Evolutionary conservation across 2,888 invertebrate species (phyloP).

Genomic region (Phragmatobia fuliginosa): DNA sequence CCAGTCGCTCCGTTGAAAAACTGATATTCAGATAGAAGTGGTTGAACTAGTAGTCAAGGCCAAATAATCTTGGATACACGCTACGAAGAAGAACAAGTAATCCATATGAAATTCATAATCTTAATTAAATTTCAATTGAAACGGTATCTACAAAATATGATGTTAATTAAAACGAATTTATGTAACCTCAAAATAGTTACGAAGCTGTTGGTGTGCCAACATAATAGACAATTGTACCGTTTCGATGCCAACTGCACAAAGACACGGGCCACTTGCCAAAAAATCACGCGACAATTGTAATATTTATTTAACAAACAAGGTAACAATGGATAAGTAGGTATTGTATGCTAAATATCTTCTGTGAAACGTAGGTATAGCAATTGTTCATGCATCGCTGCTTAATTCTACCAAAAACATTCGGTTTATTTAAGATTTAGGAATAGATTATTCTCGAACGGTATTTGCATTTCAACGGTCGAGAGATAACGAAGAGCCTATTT

Average conservation of each 20-base stretch:
- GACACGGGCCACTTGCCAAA: conserved; percentile 34
- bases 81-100: too few relatives aligned
- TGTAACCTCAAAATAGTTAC: neutral
- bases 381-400: neutral
- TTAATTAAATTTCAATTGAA: neutral
- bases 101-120: too few relatives aligned
- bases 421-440: neutral
- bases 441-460: neutral
- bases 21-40: too few relatives aligned
- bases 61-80: too few relatives aligned
- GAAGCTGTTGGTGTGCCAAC: conserved; percentile 1
- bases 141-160: neutral
- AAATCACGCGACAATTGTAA: conserved; percentile 18
- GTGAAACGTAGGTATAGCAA: neutral
- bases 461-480: neutral
- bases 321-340: conserved; percentile 11
- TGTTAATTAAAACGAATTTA: neutral
- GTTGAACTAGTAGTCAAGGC: too few relatives aligned
- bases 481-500: neutral
- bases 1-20: too few relatives aligned
- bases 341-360: conserved; percentile 12
- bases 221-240: conserved; percentile 7
- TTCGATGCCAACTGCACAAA: conserved; percentile 26
- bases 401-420: neutral
- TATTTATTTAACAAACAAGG: conserved; percentile 15